Evolutionary conservation across 64 coral and sea anemone genomes (phyloP).

Genomic region (Actinia equina): DNA sequence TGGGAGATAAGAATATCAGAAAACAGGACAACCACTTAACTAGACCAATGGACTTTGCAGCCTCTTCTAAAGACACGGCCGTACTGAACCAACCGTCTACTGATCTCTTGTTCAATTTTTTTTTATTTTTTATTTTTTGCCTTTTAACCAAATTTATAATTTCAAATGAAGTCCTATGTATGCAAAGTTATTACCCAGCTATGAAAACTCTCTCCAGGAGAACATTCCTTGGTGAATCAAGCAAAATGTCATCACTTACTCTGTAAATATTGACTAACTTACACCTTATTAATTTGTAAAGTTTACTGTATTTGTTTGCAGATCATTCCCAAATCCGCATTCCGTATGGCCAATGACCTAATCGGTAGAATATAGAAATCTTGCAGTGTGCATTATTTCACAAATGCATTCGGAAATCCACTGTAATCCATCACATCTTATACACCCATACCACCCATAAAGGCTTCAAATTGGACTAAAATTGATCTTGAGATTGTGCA

Average conservation of each 20-base stretch:
- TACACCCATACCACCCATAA: not conserved
- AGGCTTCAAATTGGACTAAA: not conserved
- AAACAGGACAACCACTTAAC: not conserved
- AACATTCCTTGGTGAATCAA: not conserved
- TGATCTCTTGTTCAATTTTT: no score
- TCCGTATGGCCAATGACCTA: not conserved
- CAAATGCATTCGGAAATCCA: not conserved
- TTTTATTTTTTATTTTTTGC: not conserved
- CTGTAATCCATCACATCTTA: not conserved
- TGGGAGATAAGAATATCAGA: not conserved
- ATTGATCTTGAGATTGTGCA: constrained; percentile 5
- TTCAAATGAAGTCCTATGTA: no score
- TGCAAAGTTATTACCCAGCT: not conserved
- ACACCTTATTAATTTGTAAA: not conserved
- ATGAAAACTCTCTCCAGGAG: not conserved
- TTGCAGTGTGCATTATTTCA: not conserved
- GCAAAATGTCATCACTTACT: not conserved
- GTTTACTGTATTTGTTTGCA: constrained; percentile 4
- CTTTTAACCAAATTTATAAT: not conserved
- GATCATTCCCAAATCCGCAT: not conserved
- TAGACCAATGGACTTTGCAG: not conserved
- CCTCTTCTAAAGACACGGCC: not conserved
- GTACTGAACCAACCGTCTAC: not conserved
- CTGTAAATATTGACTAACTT: not conserved
- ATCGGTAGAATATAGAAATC: not conserved